Evolutionary conservation across 2,888 invertebrate species (phyloP).

Genomic region (Nephrotoma appendiculata): DNA sequence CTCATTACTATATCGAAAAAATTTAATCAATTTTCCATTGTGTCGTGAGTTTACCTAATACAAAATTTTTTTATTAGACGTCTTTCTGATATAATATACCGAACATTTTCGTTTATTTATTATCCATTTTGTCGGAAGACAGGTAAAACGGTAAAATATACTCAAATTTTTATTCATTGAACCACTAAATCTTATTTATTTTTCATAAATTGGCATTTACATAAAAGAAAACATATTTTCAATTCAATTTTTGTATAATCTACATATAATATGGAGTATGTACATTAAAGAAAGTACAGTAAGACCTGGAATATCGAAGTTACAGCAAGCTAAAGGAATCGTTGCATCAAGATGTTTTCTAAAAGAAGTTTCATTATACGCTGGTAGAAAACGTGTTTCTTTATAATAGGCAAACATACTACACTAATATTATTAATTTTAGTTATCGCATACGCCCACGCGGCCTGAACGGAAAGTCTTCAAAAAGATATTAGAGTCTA

Average conservation of each 20-base stretch:
- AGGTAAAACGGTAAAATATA: background rate
- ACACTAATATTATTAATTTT: no score
- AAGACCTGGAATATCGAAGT: no score
- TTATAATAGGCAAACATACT: no score
- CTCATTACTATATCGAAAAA: background rate
- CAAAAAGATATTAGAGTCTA: no score
- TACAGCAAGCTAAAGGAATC: no score
- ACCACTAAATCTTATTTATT: background rate
- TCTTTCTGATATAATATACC: no score
- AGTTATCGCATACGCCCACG: no score
- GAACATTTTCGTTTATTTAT: background rate
- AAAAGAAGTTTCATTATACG: no score
- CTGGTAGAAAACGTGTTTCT: no score
- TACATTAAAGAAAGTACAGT: no score
- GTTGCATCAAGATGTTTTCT: no score
- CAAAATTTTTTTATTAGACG: background rate
- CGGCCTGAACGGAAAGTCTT: no score
- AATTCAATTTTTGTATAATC: background rate
- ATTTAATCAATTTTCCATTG: background rate
- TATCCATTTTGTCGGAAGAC: background rate
- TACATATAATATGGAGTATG: background rate
- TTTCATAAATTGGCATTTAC: background rate
- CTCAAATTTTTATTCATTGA: background rate
- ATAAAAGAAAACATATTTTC: background rate
- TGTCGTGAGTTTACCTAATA: background rate